Percentiles rank a stretch among this genome's conserved stretches.
These are phyloP conservation scores for Gambusia affinis DNA, from an alignment of 2,113 vertebrate genomes.

Conservation along the genomic window DNA sequence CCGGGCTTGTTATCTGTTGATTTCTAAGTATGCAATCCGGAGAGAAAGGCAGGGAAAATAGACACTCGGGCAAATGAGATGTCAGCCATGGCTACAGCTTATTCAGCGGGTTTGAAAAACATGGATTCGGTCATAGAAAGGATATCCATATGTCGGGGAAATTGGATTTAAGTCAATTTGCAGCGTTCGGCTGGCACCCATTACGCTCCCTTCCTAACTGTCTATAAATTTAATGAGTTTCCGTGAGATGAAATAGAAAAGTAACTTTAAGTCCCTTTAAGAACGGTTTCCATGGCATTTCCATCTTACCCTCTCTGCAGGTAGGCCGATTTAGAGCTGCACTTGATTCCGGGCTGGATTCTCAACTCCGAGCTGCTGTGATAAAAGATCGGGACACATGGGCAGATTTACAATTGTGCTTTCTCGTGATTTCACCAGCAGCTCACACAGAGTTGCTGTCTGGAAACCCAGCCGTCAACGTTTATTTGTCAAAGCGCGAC, in stretches of 20 bases:
- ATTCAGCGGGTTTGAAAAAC: not conserved
- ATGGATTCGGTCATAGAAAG: not conserved
- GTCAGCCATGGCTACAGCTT: not conserved
- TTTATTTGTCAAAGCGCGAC: not conserved
- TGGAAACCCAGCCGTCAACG: slow-evolving; percentile 11
- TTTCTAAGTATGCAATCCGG: not conserved
- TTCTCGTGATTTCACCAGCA: slow-evolving; percentile 13
- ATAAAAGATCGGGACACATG: not conserved
- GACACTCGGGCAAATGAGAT: not conserved
- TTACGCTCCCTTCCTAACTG: not conserved
- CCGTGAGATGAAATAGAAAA: not conserved
- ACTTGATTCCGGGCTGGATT: not conserved
- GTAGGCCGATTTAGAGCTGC: not conserved
- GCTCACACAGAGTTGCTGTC: not conserved
- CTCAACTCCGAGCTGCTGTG: not conserved
- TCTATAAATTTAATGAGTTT: not conserved
- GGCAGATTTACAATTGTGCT: slow-evolving; percentile 28
- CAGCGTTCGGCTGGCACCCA: not conserved
- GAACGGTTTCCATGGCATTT: not conserved
- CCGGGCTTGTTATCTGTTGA: too few relatives aligned
- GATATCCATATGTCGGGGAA: not conserved
- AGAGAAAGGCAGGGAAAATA: not conserved
- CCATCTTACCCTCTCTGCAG: not conserved
- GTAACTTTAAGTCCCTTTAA: not conserved
- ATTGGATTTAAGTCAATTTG: not conserved